phyloP scores from a whole-genome alignment of 1,140 invertebrate species.

The Hypsibius dujardini region DNA sequence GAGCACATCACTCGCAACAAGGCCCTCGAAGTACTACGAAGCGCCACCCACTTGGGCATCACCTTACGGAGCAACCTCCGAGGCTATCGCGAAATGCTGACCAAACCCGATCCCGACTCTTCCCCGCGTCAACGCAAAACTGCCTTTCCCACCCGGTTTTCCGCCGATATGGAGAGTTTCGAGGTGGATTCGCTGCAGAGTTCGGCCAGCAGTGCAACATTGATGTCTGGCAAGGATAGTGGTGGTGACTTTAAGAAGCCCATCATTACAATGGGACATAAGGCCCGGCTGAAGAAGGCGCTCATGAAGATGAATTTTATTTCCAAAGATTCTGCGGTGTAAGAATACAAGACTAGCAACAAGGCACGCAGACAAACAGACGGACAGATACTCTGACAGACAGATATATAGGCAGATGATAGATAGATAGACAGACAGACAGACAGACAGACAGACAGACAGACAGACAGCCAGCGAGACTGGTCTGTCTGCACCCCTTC shows the following conservation, averaged over 20 bases:
- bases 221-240: conserved; percentile 34
- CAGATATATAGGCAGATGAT: neutral
- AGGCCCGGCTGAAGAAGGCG: conserved; percentile 62
- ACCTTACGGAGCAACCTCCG: conserved; percentile 92
- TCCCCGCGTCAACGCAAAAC: conserved; percentile 30
- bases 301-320: conserved; percentile 57
- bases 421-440: neutral
- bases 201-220: conserved; percentile 26
- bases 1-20: conserved; percentile 69
- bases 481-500: too few relatives aligned
- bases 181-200: conserved; percentile 22
- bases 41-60: conserved; percentile 84
- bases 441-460: neutral
- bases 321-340: neutral
- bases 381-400: neutral
- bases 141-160: conserved; percentile 29
- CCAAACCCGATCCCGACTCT: conserved; percentile 28
- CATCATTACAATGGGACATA: conserved; percentile 70
- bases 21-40: conserved; percentile 74
- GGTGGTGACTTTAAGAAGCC: conserved; percentile 41
- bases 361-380: neutral
- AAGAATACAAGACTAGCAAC: neutral
- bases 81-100: conserved; percentile 30
- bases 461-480: neutral
- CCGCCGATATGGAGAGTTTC: conserved; percentile 28